Evolutionary conservation across 1,140 invertebrate species (phyloP), one percentile per base, ranked within the genome.

Genomic region (Halictus rubicundus): DNA sequence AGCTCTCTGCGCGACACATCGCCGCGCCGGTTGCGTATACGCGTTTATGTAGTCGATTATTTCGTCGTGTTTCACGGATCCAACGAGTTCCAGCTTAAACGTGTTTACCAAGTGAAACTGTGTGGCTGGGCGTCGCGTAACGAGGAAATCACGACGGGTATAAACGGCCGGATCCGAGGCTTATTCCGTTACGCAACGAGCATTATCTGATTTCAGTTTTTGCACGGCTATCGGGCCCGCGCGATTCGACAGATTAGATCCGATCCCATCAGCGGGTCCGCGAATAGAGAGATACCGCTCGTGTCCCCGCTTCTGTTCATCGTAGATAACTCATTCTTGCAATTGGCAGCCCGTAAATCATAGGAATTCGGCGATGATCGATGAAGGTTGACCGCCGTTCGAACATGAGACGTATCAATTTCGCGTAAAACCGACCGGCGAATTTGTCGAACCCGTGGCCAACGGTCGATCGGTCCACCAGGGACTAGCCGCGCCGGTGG

Each of bases 331-430:
- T 61, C 66, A 68, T 78, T 70, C 57, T 78, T 78, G 74, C 49
- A 64, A 65, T 64, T 57, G 69, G 14, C 69, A 57, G 68, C 14
- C 14, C 46, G 46, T 54, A 49, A 37, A 72, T 78, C 60, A 46
- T 54, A 57, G 68, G 57, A 65, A 65, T 78, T 46, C 60, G 23
- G 9, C 0, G 0, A 27, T 78, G 68, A 71, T 72, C 68, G 60
- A 78, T 64, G 59, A 71, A 78, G 46, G 68, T 64, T 71, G 68
- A 42, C 60, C 59, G 42, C 23, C 19, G 46, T 64, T 71, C 63
- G 32, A 32, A 71, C 52, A 52, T 61, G 42, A 57, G n/a, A 71
- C 59, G 76, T 71, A 72, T 71, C 76, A 72, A 71, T 78, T 78
- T 64, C 39, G 59, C 68, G 32, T 71, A 32, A 32, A 12, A 27